Evolutionary conservation across 2,797 vertebrate species (phyloP).

Genomic region (Macrochelys suwanniensis): DNA sequence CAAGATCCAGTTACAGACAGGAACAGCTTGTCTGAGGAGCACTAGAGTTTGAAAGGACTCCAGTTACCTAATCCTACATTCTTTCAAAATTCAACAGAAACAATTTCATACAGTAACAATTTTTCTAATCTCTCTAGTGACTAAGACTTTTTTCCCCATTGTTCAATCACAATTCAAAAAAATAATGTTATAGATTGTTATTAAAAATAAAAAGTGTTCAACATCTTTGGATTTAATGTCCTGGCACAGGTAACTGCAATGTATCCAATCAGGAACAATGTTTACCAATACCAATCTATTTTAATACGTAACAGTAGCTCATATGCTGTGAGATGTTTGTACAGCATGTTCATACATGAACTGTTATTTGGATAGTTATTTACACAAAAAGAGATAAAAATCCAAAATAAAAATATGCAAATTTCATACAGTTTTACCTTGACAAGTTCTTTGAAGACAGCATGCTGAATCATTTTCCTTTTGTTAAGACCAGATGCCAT

Average conservation of each 20-base stretch:
- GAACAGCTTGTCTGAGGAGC: neutral
- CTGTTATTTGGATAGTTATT: neutral
- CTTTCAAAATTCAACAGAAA: neutral
- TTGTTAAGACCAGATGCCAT: conserved; percentile 99
- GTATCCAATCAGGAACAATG: neutral
- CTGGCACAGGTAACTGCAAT: neutral
- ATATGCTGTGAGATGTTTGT: neutral
- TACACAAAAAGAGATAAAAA: neutral
- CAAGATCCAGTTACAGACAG: neutral
- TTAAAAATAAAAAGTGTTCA: neutral
- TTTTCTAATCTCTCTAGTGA: neutral
- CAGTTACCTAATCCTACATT: neutral
- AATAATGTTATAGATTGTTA: neutral
- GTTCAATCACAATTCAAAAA: neutral
- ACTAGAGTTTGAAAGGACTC: neutral
- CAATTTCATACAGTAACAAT: neutral
- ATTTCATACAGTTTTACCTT: conserved; percentile 87
- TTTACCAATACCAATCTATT: neutral
- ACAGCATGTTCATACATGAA: neutral
- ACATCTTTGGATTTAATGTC: neutral
- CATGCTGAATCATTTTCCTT: conserved; percentile 99
- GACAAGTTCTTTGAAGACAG: conserved; percentile 98
- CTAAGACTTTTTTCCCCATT: neutral
- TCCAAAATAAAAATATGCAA: neutral
- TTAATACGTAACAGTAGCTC: neutral